These are phyloP conservation scores for Hylomyscus alleni DNA, from an alignment of 2,797 vertebrate genomes.

Conservation along the genomic window DNA sequence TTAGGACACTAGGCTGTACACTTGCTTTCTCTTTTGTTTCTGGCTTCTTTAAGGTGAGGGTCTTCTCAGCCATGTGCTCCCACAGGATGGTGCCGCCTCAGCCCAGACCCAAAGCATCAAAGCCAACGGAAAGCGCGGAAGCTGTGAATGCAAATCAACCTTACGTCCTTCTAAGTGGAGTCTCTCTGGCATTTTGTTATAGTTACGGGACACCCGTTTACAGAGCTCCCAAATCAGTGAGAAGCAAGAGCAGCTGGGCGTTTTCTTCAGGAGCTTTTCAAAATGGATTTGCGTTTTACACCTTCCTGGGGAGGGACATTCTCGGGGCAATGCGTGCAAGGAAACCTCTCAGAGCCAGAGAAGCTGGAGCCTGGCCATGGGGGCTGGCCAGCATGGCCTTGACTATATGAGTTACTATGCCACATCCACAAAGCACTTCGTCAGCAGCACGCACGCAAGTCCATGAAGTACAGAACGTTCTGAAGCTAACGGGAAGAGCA, in stretches of 20 bases:
- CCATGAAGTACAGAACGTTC: background rate
- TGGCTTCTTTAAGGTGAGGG: background rate
- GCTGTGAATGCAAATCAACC: background rate
- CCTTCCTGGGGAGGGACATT: background rate
- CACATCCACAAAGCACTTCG: background rate
- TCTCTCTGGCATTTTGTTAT: background rate
- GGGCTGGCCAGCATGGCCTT: background rate
- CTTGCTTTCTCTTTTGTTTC: background rate
- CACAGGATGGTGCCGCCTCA: background rate
- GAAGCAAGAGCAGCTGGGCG: background rate
- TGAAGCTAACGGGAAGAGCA: background rate
- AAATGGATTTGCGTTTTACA: background rate
- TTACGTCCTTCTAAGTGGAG: background rate
- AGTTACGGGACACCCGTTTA: background rate
- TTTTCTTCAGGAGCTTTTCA: background rate
- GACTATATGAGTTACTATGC: background rate
- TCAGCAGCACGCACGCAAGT: background rate
- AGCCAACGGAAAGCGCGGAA: background rate
- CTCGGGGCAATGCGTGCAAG: background rate
- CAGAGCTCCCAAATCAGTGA: background rate
- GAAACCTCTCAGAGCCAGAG: background rate
- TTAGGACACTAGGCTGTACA: background rate
- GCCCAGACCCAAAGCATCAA: background rate
- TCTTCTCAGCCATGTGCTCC: background rate
- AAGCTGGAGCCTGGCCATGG: background rate